These are phyloP conservation scores for Mormyrops attenuatus DNA, from an alignment of 2,797 vertebrate species.

Conservation along the genomic window DNA sequence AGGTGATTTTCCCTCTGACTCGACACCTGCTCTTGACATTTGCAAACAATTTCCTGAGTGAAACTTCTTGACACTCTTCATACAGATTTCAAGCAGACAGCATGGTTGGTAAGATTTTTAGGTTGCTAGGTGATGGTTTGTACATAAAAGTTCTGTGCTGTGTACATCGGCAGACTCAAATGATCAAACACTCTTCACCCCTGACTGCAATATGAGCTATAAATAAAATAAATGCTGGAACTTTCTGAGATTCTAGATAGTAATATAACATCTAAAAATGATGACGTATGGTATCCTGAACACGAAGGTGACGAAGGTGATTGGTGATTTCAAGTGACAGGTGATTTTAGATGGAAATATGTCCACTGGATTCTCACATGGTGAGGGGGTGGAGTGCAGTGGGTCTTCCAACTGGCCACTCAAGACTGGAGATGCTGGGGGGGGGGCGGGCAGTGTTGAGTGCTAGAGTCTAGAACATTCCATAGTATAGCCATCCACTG, in stretches of 20 bases:
- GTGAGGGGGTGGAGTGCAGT: not conserved
- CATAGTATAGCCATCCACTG: not conserved
- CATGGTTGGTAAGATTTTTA: not conserved
- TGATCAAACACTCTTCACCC: not conserved
- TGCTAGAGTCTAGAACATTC: not conserved
- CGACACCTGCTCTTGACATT: not conserved
- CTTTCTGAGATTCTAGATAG: not conserved
- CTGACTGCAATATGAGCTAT: not conserved
- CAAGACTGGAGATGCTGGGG: not conserved
- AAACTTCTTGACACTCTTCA: not conserved
- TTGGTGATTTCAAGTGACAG: not conserved
- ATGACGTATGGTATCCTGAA: not conserved
- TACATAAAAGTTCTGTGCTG: not conserved
- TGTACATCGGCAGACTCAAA: not conserved
- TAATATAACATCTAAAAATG: not conserved
- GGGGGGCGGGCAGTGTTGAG: not conserved
- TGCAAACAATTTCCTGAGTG: not conserved
- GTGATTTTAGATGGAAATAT: not conserved
- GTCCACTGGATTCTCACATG: not conserved
- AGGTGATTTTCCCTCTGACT: not conserved
- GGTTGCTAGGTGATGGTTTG: conserved; percentile 9
- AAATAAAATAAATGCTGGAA: not conserved
- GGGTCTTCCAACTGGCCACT: not conserved
- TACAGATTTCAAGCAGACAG: not conserved
- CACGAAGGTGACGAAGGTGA: not conserved